Conservation (phyloP, 2,888 invertebrate species). For the Caenorhabditis wallacei region DNA sequence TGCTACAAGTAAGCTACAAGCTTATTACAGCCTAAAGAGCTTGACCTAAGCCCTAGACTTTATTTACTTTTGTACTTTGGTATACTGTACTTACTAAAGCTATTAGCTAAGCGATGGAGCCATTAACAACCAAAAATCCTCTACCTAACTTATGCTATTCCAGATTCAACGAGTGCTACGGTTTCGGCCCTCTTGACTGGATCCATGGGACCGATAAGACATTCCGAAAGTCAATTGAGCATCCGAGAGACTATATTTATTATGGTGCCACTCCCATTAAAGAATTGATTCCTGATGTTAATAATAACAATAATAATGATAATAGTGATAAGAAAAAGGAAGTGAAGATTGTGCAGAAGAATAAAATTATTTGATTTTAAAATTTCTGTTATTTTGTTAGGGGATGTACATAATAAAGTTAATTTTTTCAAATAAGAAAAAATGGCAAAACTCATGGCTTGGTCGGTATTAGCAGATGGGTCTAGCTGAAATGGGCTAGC, state of each 20-base stretch:
- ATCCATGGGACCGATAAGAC: constrained; percentile 90
- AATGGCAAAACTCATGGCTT: too few relatives aligned
- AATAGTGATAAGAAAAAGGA: constrained; percentile 23
- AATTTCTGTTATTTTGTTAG: background rate
- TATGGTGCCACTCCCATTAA: constrained; percentile 30
- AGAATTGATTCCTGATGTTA: constrained; percentile 36
- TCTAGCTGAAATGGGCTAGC: too few relatives aligned
- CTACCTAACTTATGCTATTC: too few relatives aligned
- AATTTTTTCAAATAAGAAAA: too few relatives aligned
- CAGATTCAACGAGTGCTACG: constrained; percentile 91
- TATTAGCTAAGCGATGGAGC: too few relatives aligned
- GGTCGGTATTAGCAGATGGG: background rate
- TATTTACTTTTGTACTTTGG: too few relatives aligned
- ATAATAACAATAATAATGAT: constrained; percentile 37
- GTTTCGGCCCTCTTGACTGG: constrained; percentile 90
- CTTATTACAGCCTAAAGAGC: too few relatives aligned
- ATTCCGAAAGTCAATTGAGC: constrained; percentile 87
- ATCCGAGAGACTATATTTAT: constrained; percentile 36
- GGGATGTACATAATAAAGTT: too few relatives aligned
- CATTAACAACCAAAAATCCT: too few relatives aligned
- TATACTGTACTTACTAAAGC: too few relatives aligned
- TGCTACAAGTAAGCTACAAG: too few relatives aligned
- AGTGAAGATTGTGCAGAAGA: constrained; percentile 18
- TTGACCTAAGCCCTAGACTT: too few relatives aligned
- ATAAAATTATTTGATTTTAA: constrained; percentile 30